phyloP scores from a whole-genome alignment of 1,140 invertebrate species.

The Scylla paramamosain region DNA sequence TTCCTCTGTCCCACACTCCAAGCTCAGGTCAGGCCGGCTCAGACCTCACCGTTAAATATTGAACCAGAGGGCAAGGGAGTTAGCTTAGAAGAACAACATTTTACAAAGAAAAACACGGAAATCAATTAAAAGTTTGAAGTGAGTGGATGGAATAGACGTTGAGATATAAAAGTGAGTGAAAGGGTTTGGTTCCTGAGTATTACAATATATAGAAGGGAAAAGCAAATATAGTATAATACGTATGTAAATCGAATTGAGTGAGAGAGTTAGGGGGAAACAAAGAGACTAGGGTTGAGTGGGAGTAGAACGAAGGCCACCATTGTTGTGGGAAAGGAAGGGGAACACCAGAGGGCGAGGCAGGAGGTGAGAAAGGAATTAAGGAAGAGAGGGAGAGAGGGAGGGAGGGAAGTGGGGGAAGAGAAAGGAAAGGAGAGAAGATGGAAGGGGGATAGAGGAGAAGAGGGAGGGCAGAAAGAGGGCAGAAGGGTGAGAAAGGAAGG shows the following conservation, averaged over 20 bases:
- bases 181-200: background rate
- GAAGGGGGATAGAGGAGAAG: background rate
- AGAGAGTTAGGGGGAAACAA: background rate
- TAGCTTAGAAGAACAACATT: background rate
- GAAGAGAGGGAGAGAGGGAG: background rate
- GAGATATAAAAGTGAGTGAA: background rate
- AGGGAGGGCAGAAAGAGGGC: background rate
- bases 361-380: background rate
- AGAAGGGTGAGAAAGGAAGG: background rate
- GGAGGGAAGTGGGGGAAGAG: background rate
- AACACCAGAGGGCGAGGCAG: no score
- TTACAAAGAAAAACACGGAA: background rate
- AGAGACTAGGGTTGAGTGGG: background rate
- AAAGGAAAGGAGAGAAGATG: background rate
- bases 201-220: background rate
- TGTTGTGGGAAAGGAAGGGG: no score
- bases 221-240: background rate
- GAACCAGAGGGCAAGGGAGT: background rate
- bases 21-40: background rate
- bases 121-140: background rate
- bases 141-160: background rate
- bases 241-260: background rate
- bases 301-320: background rate
- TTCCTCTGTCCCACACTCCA: background rate
- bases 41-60: background rate